A percentile compares a stretch with the other conserved stretches of the same genome.
Evolutionary conservation across 1,140 invertebrate genomes (phyloP).

Genomic region (Aradophagus sp.): DNA sequence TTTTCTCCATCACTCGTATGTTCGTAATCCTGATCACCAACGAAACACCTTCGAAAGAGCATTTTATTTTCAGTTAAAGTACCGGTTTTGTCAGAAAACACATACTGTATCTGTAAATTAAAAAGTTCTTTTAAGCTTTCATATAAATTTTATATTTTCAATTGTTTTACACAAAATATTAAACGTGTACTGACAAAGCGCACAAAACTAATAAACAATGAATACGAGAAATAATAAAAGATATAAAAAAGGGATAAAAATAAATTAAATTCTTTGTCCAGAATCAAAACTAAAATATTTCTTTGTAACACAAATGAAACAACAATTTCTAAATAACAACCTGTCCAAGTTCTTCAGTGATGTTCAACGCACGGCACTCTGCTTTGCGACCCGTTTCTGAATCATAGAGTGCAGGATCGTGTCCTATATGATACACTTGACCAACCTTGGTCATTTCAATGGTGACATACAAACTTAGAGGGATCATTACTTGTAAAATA

Average conservation of each 20-base stretch:
- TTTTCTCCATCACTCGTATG: slow-evolving; percentile 81
- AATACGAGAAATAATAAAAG: too few species aligned
- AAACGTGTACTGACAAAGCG: too few species aligned
- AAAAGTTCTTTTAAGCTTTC: too few species aligned
- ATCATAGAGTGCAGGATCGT: slow-evolving; percentile 92
- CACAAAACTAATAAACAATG: too few species aligned
- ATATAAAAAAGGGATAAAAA: too few species aligned
- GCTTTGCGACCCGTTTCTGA: slow-evolving; percentile 86
- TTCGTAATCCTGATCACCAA: slow-evolving; percentile 92
- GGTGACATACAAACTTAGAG: slow-evolving; percentile 96
- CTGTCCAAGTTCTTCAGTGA: slow-evolving; percentile 97
- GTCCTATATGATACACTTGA: slow-evolving; percentile 96
- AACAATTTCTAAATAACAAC: too few species aligned
- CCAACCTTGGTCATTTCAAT: slow-evolving; percentile 97
- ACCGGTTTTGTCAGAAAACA: slow-evolving; percentile 98
- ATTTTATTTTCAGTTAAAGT: slow-evolving; percentile 98
- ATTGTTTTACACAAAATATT: too few species aligned
- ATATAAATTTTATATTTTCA: too few species aligned
- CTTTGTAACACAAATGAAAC: too few species aligned
- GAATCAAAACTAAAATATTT: too few species aligned
- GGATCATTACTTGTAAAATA: slow-evolving; percentile 97
- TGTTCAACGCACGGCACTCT: slow-evolving; percentile 97
- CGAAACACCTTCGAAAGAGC: slow-evolving; percentile 93
- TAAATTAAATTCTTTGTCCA: too few species aligned
- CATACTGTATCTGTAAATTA: slow-evolving; percentile 85